phyloP scores from a whole-genome alignment of 2,888 invertebrate species.

The Xestia sexstrigata region DNA sequence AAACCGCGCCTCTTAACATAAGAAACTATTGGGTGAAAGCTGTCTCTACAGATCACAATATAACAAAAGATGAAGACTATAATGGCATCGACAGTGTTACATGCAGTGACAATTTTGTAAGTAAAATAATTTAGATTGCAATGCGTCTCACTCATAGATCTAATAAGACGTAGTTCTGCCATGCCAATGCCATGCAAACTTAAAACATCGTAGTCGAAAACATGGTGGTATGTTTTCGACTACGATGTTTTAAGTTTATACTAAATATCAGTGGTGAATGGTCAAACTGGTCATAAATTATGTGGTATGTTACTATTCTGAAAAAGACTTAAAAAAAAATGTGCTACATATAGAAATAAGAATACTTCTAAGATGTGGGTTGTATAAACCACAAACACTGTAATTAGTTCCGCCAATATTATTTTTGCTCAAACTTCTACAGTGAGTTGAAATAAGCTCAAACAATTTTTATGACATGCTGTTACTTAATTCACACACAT shows the following conservation, averaged over 20 bases:
- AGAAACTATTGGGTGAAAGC: slow-evolving; percentile 81
- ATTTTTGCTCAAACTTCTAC: neutral
- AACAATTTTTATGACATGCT: neutral
- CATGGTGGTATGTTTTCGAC: no score
- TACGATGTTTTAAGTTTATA: neutral
- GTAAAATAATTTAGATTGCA: slow-evolving; percentile 26
- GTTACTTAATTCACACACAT: neutral
- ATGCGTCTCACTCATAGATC: neutral
- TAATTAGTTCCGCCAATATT: neutral
- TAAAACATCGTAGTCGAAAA: no score
- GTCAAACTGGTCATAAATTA: neutral
- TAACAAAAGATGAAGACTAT: slow-evolving; percentile 76
- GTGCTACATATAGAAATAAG: neutral
- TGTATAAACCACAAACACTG: neutral
- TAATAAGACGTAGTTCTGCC: neutral
- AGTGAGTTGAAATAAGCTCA: neutral
- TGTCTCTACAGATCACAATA: slow-evolving; percentile 73
- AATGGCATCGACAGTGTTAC: slow-evolving; percentile 77
- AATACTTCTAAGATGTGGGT: neutral
- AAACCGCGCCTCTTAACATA: slow-evolving; percentile 74
- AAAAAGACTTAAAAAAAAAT: neutral
- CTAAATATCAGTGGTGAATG: neutral
- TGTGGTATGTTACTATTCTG: neutral
- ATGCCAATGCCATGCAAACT: no score
- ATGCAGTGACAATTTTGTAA: slow-evolving; percentile 81